Percentiles rank a stretch among this genome's conserved stretches.
phyloP scores from a whole-genome alignment of 2,888 invertebrate species.

The Caenorhabditis panamensis region DNA sequence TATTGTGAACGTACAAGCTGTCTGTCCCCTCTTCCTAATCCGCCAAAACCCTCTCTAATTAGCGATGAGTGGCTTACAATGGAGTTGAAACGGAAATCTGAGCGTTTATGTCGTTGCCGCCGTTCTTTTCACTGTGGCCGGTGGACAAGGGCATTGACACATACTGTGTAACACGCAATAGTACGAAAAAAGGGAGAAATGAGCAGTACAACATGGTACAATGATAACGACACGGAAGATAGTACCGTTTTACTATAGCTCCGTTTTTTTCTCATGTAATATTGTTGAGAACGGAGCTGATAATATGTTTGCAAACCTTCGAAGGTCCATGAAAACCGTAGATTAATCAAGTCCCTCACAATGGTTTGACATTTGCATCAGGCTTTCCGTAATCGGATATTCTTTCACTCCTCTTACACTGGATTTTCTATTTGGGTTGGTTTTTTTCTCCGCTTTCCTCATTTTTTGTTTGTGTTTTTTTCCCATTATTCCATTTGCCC shows the following conservation, averaged over 20 bases:
- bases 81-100: conserved; percentile 63
- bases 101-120: conserved; percentile 35
- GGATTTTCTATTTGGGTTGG: conserved; percentile 26
- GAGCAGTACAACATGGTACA: not conserved
- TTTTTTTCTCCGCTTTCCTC: not conserved
- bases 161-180: conserved; percentile 18
- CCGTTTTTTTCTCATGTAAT: too few relatives aligned
- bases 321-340: too few relatives aligned
- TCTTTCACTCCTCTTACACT: conserved; percentile 28
- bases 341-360: not conserved
- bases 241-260: not conserved
- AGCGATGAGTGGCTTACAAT: conserved; percentile 60
- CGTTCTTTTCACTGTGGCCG: conserved; percentile 8
- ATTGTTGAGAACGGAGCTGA: too few relatives aligned
- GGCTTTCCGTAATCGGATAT: conserved; percentile 37
- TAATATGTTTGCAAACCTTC: too few relatives aligned
- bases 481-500: not conserved
- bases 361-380: conserved; percentile 18
- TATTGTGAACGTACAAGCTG: conserved; percentile 53
- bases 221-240: conserved; percentile 3
- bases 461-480: conserved; percentile 1
- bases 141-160: not conserved
- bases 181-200: not conserved
- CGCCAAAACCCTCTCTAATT: conserved; percentile 53
- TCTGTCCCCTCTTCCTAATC: conserved; percentile 45